Base-by-base conservation (phyloP, 64 coral and sea anemone species). In the Orbicella faveolata region DNA sequence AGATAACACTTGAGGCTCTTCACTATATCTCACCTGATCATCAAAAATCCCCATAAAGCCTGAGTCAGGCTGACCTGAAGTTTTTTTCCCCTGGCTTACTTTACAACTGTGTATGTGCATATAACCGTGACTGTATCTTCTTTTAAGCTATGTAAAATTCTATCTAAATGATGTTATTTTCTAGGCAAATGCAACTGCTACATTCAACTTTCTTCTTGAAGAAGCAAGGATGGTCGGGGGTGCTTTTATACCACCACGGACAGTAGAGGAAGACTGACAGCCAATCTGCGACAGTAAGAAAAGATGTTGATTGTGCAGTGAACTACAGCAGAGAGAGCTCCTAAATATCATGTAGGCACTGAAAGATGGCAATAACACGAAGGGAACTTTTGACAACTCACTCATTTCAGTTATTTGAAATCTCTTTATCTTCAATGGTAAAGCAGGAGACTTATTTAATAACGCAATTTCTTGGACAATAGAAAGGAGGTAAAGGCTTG, bases 181-280 rank as follows among this genome's bases (percentile, higher is more conserved):
- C 2, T 62, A 99, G 97, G 87, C 77, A 26, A 99, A 99, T 94
- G 97, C 97, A 75, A 79, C 94, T 41, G 97, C 97, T 33, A 99
- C 97, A 35, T 95, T 95, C 68, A 99, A 99, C 67, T 99, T 99
- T 74, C 90, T 99, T 21, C 75, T 99, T 62, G 97, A 99, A 25
- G 97, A 99, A 91, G 88, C 81, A 34, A 83, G 97, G 65, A 41
- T 99, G 64, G 94, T 95, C 53, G 97, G 97, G 34, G 97, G 88
- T 55, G 97, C 94, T 20, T 89, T 99, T 15, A 99, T 99, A 76
- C 97, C 97, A 80, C 97, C 97, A 34, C 61, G 66, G 12, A 77
- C 75, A 87, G 62, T 61, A 33, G 78, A 69, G 41, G 87, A 88
- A 34, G 26, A 65, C 18, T 83, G 61, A 70, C 25, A 34, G 20